Percentiles rank a stretch among this genome's conserved stretches.
These are phyloP conservation scores for Tipula confusa DNA, from an alignment of 2,888 invertebrate genomes.

Conservation along the genomic window DNA sequence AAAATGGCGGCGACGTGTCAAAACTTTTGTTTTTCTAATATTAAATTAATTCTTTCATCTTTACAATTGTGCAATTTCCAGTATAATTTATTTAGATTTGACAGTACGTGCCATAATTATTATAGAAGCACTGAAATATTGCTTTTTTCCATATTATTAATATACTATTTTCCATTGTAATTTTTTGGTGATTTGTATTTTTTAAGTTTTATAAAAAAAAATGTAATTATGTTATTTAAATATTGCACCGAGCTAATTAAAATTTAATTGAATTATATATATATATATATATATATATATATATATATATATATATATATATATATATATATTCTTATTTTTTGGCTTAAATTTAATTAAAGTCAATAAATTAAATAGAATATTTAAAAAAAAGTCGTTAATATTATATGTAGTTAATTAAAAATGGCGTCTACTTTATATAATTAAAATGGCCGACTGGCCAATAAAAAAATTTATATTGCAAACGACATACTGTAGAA, in stretches of 20 bases:
- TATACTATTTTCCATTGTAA: neutral
- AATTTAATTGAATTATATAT: neutral
- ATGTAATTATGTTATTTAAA: neutral
- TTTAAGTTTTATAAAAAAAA: neutral
- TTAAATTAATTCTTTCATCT: too few relatives aligned
- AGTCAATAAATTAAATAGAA: neutral
- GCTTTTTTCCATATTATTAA: too few relatives aligned
- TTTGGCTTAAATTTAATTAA: slow-evolving; percentile 12
- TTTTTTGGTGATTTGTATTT: neutral
- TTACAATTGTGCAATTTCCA: too few relatives aligned
- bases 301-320: neutral
- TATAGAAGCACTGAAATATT: neutral
- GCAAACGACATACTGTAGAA: neutral
- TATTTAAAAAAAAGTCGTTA: too few relatives aligned
- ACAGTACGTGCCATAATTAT: neutral
- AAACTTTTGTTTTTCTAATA: neutral
- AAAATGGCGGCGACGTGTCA: neutral
- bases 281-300: neutral
- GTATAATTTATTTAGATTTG: too few relatives aligned
- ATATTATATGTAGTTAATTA: neutral
- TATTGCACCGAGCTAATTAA: slow-evolving; percentile 20
- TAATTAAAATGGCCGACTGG: neutral
- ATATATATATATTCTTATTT: neutral
- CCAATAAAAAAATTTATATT: neutral
- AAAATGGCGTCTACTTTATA: neutral